These are phyloP conservation scores for Brachypalpus laphriformis DNA, from an alignment of 2,888 invertebrate species.

Conservation along the genomic window DNA sequence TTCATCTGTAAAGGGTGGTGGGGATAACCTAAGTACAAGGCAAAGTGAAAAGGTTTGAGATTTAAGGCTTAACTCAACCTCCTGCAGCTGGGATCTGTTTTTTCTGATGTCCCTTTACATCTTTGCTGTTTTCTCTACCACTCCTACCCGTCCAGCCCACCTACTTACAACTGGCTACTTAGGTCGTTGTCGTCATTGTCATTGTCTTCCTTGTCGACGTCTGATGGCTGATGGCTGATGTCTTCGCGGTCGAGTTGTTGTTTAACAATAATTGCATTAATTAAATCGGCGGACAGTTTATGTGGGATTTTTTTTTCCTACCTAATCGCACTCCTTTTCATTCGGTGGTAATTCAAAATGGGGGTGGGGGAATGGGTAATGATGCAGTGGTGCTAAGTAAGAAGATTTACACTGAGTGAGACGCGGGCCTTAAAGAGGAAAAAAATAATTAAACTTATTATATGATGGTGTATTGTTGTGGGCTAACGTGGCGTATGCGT, in stretches of 20 bases:
- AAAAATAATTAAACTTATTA: too few relatives aligned
- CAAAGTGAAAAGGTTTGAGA: neutral
- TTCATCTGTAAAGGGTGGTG: slow-evolving; percentile 22
- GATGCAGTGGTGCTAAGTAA: neutral
- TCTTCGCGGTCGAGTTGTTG: slow-evolving; percentile 72
- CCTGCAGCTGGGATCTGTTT: slow-evolving; percentile 16
- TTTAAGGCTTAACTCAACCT: slow-evolving; percentile 44
- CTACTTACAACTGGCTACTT: slow-evolving; percentile 53
- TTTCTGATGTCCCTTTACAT: slow-evolving; percentile 6
- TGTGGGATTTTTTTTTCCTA: neutral
- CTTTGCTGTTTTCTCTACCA: neutral
- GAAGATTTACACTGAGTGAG: neutral
- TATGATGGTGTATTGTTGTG: neutral
- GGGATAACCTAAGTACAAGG: neutral
- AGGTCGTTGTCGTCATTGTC: slow-evolving; percentile 61
- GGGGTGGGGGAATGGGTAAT: neutral
- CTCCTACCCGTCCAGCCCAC: slow-evolving; percentile 16
- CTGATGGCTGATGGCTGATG: slow-evolving; percentile 64
- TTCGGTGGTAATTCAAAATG: slow-evolving; percentile 7
- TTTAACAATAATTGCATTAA: slow-evolving; percentile 72
- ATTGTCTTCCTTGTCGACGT: slow-evolving; percentile 26
- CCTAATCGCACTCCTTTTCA: slow-evolving; percentile 9
- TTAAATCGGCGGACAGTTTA: slow-evolving; percentile 61
- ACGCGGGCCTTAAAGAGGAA: too few relatives aligned
- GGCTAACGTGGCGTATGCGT: too few relatives aligned